Evolutionary conservation across 2,797 vertebrate species (phyloP).

Genomic region (Takifugu rubripes): DNA sequence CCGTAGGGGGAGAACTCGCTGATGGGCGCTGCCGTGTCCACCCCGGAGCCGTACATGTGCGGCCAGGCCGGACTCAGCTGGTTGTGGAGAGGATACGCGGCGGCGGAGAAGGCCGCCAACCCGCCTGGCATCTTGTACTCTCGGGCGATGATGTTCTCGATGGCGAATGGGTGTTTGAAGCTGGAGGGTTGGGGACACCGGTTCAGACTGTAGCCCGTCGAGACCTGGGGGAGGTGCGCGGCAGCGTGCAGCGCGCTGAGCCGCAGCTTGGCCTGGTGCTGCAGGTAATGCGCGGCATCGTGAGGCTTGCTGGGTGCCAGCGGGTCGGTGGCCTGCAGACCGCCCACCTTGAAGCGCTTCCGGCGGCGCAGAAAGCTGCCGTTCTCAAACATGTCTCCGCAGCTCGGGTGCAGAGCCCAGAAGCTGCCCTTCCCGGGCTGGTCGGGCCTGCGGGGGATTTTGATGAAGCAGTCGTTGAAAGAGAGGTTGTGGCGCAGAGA

Average conservation of each 20-base stretch:
- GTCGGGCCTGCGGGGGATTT: conserved; percentile 92
- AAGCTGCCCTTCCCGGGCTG: conserved; percentile 97
- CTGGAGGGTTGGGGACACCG: conserved; percentile 81
- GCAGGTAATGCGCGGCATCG: conserved; percentile 47
- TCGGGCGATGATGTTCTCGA: conserved; percentile 94
- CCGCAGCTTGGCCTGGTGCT: conserved; percentile 86
- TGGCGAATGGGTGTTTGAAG: conserved; percentile 97
- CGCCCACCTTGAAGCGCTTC: conserved; percentile 90
- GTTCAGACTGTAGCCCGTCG: conserved; percentile 83
- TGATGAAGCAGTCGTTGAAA: conserved; percentile 98
- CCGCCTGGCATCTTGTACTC: conserved; percentile 95
- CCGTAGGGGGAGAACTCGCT: conserved; percentile 87
- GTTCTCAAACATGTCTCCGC: conserved; percentile 96
- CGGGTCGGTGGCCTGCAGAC: conserved; percentile 76
- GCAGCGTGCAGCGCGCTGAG: conserved; percentile 88
- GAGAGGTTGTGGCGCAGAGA: conserved; percentile 97
- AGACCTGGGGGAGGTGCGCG: conserved; percentile 84
- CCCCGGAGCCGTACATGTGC: conserved; percentile 85
- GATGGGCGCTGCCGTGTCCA: conserved; percentile 40
- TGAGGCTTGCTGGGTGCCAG: conserved; percentile 84
- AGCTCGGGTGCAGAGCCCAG: conserved; percentile 95
- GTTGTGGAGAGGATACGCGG: conserved; percentile 87
- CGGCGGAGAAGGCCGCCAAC: conserved; percentile 84
- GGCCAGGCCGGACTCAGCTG: conserved; percentile 89
- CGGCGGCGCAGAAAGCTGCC: conserved; percentile 88